These are phyloP conservation scores for Mylabris sibirica DNA, from an alignment of 2,888 invertebrate species.

Conservation along the genomic window DNA sequence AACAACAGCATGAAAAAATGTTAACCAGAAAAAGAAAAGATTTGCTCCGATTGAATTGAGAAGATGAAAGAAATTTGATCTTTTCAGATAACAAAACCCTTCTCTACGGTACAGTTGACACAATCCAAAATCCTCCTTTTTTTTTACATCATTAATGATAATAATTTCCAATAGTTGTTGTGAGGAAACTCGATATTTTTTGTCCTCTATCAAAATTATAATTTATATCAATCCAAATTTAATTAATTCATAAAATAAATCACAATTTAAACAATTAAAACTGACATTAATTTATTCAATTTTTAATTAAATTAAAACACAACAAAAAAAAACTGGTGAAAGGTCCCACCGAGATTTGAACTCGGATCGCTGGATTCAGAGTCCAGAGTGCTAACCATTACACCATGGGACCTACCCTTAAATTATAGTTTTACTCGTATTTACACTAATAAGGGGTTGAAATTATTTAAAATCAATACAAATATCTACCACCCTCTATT, in stretches of 20 bases:
- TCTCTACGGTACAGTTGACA: constrained; percentile 22
- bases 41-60: constrained; percentile 17
- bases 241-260: not conserved
- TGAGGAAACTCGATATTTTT: constrained; percentile 6
- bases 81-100: constrained; percentile 49
- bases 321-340: constrained; percentile 20
- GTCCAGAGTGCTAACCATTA: constrained; percentile 73
- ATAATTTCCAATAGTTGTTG: not conserved
- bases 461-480: not conserved
- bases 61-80: constrained; percentile 43
- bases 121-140: not conserved
- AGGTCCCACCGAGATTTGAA: constrained; percentile 71
- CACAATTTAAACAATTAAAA: not conserved
- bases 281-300: not conserved
- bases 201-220: not conserved
- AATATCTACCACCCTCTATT: not conserved
- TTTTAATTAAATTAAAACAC: not conserved
- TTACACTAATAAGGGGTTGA: not conserved
- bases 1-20: not conserved
- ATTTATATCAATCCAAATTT: not conserved
- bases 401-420: constrained; percentile 66
- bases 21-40: not conserved
- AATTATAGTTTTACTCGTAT: not conserved
- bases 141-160: not conserved
- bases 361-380: constrained; percentile 71